Conservation (phyloP, 35 echinoderm and acorn worm species). For the Strongylocentrotus purpuratus region DNA sequence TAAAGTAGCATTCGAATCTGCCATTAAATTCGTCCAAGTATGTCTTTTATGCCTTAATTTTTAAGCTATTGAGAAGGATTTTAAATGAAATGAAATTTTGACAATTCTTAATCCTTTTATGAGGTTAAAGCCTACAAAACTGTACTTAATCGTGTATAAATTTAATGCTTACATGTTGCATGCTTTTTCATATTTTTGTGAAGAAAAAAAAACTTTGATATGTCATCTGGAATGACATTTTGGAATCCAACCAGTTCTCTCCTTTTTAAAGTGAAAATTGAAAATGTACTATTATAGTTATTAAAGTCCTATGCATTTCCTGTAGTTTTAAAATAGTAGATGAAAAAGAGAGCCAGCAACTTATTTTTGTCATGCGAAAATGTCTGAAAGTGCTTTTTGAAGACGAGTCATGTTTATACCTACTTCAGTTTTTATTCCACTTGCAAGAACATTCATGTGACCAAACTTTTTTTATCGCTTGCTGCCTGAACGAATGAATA, state of each 20-base stretch:
- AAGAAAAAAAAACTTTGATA: background rate
- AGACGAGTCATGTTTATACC: background rate
- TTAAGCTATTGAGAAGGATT: background rate
- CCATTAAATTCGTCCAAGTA: background rate
- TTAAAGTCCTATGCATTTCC: constrained; percentile 32
- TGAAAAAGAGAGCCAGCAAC: background rate
- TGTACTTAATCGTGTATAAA: constrained; percentile 14
- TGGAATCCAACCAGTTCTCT: background rate
- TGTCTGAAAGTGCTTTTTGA: background rate
- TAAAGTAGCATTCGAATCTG: background rate
- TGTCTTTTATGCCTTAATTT: background rate
- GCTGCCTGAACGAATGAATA: background rate
- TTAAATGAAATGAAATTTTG: background rate
- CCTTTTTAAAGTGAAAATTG: constrained; percentile 39
- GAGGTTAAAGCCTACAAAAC: background rate
- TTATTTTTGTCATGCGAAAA: background rate
- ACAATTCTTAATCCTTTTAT: background rate
- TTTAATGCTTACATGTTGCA: background rate
- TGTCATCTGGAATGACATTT: constrained; percentile 44
- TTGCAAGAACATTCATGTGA: background rate
- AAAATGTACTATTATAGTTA: constrained; percentile 50
- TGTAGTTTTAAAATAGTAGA: background rate
- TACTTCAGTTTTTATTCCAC: background rate
- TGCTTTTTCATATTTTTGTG: background rate
- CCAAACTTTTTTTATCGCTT: background rate